These are phyloP conservation scores for Megamerina dolium DNA, from an alignment of 2,888 invertebrate species.

Conservation along the genomic window DNA sequence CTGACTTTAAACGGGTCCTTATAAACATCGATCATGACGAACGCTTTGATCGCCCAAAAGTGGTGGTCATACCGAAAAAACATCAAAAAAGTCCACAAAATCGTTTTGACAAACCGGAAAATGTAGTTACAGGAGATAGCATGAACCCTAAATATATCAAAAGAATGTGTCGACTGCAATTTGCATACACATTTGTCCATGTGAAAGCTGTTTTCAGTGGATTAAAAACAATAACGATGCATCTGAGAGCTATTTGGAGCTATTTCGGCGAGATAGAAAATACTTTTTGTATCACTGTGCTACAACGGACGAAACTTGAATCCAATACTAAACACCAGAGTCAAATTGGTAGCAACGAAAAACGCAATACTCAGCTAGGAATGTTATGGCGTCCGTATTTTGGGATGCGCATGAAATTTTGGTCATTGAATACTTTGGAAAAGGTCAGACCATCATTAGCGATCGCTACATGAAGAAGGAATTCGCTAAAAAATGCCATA, in stretches of 20 bases:
- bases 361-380: not conserved
- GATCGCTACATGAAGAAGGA: not conserved
- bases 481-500: not conserved
- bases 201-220: no score
- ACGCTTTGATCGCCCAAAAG: no score
- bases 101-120: no score
- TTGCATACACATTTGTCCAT: no score
- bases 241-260: not conserved
- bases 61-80: no score
- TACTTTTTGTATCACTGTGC: not conserved
- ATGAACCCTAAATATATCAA: no score
- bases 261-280: not conserved
- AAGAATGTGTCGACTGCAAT: no score
- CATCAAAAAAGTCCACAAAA: no score
- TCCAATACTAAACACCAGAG: not conserved
- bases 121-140: no score
- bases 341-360: not conserved
- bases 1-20: no score
- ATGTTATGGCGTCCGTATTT: not conserved
- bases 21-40: no score
- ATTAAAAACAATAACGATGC: no score
- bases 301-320: not conserved
- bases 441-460: not conserved
- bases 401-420: not conserved
- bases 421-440: not conserved